A percentile compares a stretch with the other conserved stretches of the same genome.
These are phyloP conservation scores for Zosterops hypoxanthus DNA, from an alignment of 2,113 vertebrate genomes.

Conservation along the genomic window DNA sequence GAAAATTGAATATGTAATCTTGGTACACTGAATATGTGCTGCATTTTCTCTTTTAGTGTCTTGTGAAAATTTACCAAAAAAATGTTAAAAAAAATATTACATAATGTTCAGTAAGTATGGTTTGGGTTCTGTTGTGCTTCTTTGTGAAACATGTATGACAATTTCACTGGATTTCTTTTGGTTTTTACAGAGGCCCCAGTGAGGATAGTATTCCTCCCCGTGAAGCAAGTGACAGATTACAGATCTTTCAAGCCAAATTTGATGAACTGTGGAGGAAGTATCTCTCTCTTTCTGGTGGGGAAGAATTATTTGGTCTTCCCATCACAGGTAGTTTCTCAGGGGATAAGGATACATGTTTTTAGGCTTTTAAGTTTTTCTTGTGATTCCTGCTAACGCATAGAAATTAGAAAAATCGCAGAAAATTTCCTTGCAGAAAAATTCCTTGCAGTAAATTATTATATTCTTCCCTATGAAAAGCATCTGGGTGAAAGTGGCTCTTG, in stretches of 20 bases:
- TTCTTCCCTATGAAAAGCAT: background rate
- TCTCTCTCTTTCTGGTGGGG: slow-evolving; percentile 76
- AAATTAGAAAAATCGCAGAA: background rate
- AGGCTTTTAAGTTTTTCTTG: background rate
- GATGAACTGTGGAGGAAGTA: slow-evolving; percentile 84
- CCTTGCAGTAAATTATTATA: background rate
- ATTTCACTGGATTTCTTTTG: background rate
- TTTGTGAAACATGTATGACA: background rate
- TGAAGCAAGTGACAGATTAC: slow-evolving; percentile 81
- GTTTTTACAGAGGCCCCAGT: slow-evolving; percentile 74
- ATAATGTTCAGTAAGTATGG: background rate
- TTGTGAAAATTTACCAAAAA: background rate
- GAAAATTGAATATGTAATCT: background rate
- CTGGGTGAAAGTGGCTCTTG: background rate
- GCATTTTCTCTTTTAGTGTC: background rate
- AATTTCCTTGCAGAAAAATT: background rate
- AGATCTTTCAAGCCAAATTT: slow-evolving; percentile 81
- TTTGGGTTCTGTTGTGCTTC: background rate
- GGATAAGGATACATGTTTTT: background rate
- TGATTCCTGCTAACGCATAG: background rate
- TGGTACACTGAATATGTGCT: background rate
- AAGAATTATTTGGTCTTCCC: slow-evolving; percentile 83
- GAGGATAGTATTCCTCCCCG: slow-evolving; percentile 71
- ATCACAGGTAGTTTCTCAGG: slow-evolving; percentile 71
- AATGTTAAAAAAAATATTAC: background rate